These are phyloP conservation scores for Euthynnus affinis DNA, from an alignment of 2,797 vertebrate genomes.

Conservation along the genomic window DNA sequence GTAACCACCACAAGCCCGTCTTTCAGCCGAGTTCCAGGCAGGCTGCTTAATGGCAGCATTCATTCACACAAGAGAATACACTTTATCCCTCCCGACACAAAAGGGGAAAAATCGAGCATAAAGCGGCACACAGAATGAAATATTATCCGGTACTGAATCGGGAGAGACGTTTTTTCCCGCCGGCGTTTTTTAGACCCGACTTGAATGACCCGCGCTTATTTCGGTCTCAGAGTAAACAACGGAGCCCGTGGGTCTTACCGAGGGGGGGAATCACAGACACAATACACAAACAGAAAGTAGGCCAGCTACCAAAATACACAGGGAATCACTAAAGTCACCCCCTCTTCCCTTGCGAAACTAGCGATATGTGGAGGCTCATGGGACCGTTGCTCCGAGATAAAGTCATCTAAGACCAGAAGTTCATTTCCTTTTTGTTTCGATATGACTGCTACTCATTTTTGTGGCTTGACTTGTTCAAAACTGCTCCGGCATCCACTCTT, in stretches of 20 bases:
- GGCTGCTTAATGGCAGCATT: conserved; percentile 69
- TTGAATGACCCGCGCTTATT: conserved; percentile 7
- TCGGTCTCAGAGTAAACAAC: conserved; percentile 37
- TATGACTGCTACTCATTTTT: neutral
- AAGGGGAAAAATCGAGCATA: conserved; percentile 19
- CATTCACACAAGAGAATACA: conserved; percentile 58
- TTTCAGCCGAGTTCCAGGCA: conserved; percentile 64
- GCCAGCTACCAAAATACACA: conserved; percentile 64
- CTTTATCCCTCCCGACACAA: conserved; percentile 45
- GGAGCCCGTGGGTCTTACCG: conserved; percentile 14
- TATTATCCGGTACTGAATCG: no score
- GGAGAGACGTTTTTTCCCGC: no score
- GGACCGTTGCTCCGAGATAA: conserved; percentile 2
- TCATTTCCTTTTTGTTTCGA: conserved; percentile 16
- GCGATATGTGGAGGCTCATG: neutral
- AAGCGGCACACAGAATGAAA: conserved; percentile 35
- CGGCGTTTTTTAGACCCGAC: conserved; percentile 5
- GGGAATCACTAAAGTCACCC: conserved; percentile 21
- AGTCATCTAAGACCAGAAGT: neutral
- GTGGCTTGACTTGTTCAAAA: neutral
- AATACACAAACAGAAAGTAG: conserved; percentile 70
- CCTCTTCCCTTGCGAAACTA: conserved; percentile 16
- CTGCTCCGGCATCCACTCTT: no score
- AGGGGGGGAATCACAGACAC: conserved; percentile 31
- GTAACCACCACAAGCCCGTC: conserved; percentile 71